Evolutionary conservation across 2,113 vertebrate genomes (phyloP).

Genomic region (Osmerus eperlanus): DNA sequence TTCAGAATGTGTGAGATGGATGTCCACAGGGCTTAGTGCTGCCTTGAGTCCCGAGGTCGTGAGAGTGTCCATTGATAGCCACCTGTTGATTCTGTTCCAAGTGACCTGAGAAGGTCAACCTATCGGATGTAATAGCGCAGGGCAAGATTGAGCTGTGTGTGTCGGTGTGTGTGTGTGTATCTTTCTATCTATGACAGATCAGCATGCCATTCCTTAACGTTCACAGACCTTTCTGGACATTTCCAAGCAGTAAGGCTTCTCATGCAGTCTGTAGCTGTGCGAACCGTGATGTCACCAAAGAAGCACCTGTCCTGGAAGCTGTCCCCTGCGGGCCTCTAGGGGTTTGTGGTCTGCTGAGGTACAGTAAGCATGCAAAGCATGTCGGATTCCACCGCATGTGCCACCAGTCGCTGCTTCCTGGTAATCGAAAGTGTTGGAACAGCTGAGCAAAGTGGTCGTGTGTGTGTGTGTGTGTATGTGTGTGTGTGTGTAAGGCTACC

Average conservation of each 20-base stretch:
- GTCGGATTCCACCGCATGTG: conserved; percentile 35
- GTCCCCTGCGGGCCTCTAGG: not conserved
- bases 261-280: not conserved
- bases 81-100: conserved; percentile 70
- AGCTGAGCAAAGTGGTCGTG: conserved; percentile 55
- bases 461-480: conserved; percentile 28
- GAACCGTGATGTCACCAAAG: conserved; percentile 28
- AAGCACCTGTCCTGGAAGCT: conserved; percentile 58
- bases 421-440: conserved; percentile 63
- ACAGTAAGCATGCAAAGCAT: conserved; percentile 55
- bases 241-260: not conserved
- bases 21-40: conserved; percentile 33
- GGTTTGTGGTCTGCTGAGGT: conserved; percentile 57
- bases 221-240: not conserved
- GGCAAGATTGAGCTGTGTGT: not conserved
- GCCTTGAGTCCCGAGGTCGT: conserved; percentile 23
- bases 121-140: conserved; percentile 50
- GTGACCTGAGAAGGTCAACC: conserved; percentile 53
- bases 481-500: not conserved
- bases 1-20: conserved; percentile 44
- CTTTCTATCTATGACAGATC: not conserved
- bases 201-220: not conserved
- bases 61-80: conserved; percentile 55
- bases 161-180: conserved; percentile 10
- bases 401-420: conserved; percentile 29